These are phyloP conservation scores for Parazoanthus swiftii DNA, from an alignment of 92 coral and sea anemone species.

Conservation along the genomic window DNA sequence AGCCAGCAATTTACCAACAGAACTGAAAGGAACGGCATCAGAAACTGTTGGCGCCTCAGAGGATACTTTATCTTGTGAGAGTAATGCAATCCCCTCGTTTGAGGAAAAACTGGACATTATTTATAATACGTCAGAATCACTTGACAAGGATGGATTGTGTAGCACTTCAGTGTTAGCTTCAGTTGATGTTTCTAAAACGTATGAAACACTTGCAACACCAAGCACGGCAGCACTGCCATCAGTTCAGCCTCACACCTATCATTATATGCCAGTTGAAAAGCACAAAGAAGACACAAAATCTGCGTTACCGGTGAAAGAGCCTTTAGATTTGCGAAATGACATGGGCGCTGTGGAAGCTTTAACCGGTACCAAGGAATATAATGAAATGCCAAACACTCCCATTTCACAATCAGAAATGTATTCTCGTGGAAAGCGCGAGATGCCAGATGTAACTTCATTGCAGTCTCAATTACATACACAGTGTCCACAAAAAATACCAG, in stretches of 20 bases:
- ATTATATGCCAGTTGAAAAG: not conserved
- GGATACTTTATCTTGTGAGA: not conserved
- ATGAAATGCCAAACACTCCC: not conserved
- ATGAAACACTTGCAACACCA: not conserved
- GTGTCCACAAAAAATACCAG: not conserved
- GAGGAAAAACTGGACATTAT: slow-evolving; percentile 42
- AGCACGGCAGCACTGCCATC: not conserved
- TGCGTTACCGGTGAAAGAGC: not conserved
- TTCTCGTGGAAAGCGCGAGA: not conserved
- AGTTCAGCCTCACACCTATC: not conserved
- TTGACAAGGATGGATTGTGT: not conserved
- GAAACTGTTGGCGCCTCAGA: not conserved
- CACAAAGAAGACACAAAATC: not conserved
- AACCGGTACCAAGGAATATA: too few species aligned
- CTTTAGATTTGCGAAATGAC: not conserved
- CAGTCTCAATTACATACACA: not conserved
- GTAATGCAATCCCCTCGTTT: slow-evolving; percentile 2
- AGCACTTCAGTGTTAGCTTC: not conserved
- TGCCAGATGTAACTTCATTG: not conserved
- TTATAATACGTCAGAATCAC: slow-evolving; percentile 27
- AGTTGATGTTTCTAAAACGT: not conserved
- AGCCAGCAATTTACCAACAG: not conserved
- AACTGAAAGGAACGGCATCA: slow-evolving; percentile 2
- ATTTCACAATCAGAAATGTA: not conserved
- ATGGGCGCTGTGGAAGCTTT: not conserved